phyloP scores from a whole-genome alignment of 2,113 vertebrate genomes.

The Pongo abelii region DNA sequence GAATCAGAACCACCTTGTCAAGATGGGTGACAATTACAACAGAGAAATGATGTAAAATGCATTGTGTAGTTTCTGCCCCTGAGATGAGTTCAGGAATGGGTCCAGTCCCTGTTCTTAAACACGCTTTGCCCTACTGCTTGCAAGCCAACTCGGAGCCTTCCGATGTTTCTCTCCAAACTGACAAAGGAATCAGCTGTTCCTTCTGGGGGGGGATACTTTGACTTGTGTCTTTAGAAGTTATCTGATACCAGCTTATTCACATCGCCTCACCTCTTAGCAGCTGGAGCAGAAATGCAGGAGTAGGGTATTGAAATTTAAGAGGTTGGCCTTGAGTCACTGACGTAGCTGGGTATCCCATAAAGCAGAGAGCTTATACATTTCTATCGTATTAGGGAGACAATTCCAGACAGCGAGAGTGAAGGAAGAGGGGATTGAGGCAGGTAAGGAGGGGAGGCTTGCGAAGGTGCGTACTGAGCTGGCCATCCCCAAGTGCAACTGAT shows the following conservation, averaged over 20 bases:
- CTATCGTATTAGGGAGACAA: not conserved
- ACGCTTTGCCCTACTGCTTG: not conserved
- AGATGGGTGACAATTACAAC: not conserved
- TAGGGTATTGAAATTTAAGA: not conserved
- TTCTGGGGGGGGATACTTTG: not conserved
- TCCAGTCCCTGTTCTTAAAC: not conserved
- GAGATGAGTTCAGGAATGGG: not conserved
- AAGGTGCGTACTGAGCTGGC: fast-evolving
- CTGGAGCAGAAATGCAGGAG: not conserved
- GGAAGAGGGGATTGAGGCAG: not conserved
- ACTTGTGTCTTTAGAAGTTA: not conserved
- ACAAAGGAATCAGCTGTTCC: not conserved
- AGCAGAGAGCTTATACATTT: not conserved
- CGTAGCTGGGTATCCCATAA: not conserved
- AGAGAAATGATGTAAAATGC: fast-evolving
- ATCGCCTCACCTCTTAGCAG: not conserved
- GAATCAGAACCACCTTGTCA: not conserved
- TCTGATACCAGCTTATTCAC: not conserved
- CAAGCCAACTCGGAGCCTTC: not conserved
- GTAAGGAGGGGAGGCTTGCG: not conserved
- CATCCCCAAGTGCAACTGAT: not conserved
- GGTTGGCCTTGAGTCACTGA: not conserved
- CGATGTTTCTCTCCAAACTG: not conserved
- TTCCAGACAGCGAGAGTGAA: not conserved
- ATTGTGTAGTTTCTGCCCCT: not conserved